Evolutionary conservation across 2,113 vertebrate species (phyloP), one percentile per base, ranked within the genome.

Genomic region (Leuciscus idus): DNA sequence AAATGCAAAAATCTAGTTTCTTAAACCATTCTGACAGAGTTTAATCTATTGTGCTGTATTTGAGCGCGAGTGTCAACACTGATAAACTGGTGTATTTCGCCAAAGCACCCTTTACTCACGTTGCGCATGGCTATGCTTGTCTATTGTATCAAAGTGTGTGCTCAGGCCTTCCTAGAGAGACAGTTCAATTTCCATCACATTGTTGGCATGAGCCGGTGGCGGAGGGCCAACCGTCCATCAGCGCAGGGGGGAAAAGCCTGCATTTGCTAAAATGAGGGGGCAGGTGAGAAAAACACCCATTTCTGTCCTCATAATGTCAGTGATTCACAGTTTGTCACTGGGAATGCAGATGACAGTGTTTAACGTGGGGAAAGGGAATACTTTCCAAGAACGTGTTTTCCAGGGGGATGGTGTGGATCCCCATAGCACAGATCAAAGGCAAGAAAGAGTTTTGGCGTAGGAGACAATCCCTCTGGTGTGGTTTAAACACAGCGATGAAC

Each of bases 391-490:
- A 6, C 46, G 72, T 82, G 64, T 52, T 81, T 82, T 61, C 76
- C 26, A n/a, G 12, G 64, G 39, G 39, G 52, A 6, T 19, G 19
- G 64, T 55, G 39, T 23, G 30, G 19, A 87, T 84, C 66, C 59
- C 70, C 80, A 23, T 86, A 89, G 72, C 57, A 81, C 87, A 89
- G 89, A 93, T 91, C 87, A 92, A 89, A 92, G 88, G 84, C 70
- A 83, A 72, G 77, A 73, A 80, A 3, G 74, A 9, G 70, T 28
- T 8, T 81, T 4, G 26, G 74, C 77, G 70, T 90, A 86, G 83
- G 87, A 91, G 90, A 84, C 57, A 3, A 80, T 86, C 85, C 85
- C 88, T 43, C 73, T 55, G 82, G 86, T 85, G 74, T 30, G 77
- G 78, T 74, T 70, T 78, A 68, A 81, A 81, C 74, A 43, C 55